Percentiles rank a stretch among this genome's conserved stretches.
Evolutionary conservation across 2,797 vertebrate species (phyloP).

Genomic region (Premnoplex brunnescens): DNA sequence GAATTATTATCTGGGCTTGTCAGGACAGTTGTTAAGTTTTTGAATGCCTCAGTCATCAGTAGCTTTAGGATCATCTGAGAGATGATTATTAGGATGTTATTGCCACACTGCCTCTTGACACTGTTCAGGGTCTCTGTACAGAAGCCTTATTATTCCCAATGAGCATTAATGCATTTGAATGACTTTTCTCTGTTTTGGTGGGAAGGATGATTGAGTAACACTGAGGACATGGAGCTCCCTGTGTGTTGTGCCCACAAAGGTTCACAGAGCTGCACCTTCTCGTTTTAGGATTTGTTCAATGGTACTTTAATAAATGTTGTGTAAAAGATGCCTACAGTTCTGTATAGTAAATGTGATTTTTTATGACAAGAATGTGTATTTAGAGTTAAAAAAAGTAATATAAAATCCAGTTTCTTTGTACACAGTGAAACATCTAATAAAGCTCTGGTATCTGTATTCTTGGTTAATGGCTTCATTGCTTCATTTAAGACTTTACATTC

Average conservation of each 20-base stretch:
- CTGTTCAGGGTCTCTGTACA: conserved; percentile 15
- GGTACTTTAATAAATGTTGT: conserved; percentile 73
- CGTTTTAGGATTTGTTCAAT: conserved; percentile 77
- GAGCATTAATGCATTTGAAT: conserved; percentile 29
- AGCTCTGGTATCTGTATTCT: conserved; percentile 66
- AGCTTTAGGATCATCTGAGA: not conserved
- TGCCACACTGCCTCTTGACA: conserved; percentile 29
- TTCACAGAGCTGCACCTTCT: conserved; percentile 76
- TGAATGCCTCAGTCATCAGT: not conserved
- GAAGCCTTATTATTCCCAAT: conserved; percentile 38
- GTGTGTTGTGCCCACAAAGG: conserved; percentile 60
- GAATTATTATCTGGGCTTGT: not conserved
- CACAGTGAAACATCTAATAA: conserved; percentile 79
- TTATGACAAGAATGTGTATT: conserved; percentile 75
- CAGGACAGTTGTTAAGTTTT: not conserved
- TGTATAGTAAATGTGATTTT: conserved; percentile 78
- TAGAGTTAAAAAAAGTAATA: conserved; percentile 42
- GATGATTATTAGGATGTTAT: not conserved
- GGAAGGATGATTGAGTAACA: not conserved
- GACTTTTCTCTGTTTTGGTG: conserved; percentile 48
- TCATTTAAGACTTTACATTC: not conserved
- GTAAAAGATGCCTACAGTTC: conserved; percentile 68
- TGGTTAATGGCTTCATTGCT: conserved; percentile 6
- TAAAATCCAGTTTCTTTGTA: conserved; percentile 75
- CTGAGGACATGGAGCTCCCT: conserved; percentile 54